Conservation (phyloP, 2,113 vertebrate genomes). For the Chiloscyllium plagiosum region DNA sequence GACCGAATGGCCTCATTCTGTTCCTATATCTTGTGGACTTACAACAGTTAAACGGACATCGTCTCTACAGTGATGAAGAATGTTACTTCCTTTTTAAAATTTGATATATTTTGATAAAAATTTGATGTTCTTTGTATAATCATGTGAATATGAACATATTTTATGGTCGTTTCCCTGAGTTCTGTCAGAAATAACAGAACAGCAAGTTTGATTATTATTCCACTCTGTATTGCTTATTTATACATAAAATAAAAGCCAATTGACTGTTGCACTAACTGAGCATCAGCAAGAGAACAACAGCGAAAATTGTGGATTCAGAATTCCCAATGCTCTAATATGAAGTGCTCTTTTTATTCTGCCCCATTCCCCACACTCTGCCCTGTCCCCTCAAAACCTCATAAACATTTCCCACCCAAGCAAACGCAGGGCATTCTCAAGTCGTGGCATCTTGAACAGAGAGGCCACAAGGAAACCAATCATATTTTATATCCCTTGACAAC, state of each 20-base stretch:
- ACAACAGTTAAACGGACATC: background rate
- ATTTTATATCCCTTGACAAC: background rate
- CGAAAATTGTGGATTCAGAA: background rate
- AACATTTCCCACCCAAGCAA: background rate
- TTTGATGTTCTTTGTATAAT: background rate
- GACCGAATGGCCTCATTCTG: too few relatives aligned
- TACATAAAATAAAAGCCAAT: too few relatives aligned
- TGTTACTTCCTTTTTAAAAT: background rate
- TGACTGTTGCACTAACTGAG: background rate
- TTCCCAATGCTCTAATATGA: background rate
- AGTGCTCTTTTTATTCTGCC: background rate
- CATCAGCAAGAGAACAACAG: background rate
- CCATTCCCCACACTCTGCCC: too few relatives aligned
- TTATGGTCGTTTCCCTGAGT: too few relatives aligned
- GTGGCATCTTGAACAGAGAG: background rate
- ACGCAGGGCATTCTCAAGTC: background rate
- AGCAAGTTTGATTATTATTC: too few relatives aligned
- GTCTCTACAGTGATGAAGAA: background rate
- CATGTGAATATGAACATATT: background rate
- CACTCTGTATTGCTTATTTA: too few relatives aligned
- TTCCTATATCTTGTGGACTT: too few relatives aligned
- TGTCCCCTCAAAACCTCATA: too few relatives aligned
- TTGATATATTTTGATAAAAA: background rate
- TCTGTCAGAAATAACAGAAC: too few relatives aligned
- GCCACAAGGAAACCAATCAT: background rate